Base-by-base conservation (phyloP, 2,797 vertebrate species). In the Varecia variegata region DNA sequence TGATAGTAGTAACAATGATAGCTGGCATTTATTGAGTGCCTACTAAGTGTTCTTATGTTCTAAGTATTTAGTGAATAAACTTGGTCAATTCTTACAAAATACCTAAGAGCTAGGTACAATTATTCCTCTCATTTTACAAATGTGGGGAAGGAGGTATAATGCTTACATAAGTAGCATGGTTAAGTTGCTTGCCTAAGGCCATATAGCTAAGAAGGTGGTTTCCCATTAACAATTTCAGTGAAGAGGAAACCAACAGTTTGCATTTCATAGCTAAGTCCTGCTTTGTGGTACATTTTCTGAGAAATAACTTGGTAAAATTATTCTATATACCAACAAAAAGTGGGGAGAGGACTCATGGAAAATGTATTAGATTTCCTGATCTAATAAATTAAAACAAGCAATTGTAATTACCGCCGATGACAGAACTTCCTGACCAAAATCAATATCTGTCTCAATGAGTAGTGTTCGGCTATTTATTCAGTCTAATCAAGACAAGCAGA, bases 351-450 rank as follows among this genome's bases (percentile, higher is more conserved):
- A 93, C 52, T 97, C 96, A 93, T 97, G 88, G 95, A 97, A 96
- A 97, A 97, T 97, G 73, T 95, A 96, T 97, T 88, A 93, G 83
- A 93, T 97, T 97, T 96, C 96, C 92, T 97, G 93, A 88, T 94
- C 81, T 97, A 95, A 97, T 97, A 97, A 97, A 96, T 97, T 96
- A 92, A 93, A 96, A 93, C 68, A 90, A 96, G 80, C 96, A 89
- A 82, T 95, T 97, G 94, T 88, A 95, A 97, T 97, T 94, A 94
- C 96, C 82, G 47, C 60, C 23, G 58, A 95, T 88, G 96, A 94
- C 94, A 97, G 94, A 94, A 80, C 92, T 97, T 97, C 96, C 96
- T 94, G 95, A 62, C 27, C 50, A 93, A 97, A 98, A 97, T 97
- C 97, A 97, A 65, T 97, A 92, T 80, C 89, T 90, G 85, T 92